Evolutionary conservation across 2,888 invertebrate species (phyloP).

Genomic region (Xanthostigma xanthostigma): DNA sequence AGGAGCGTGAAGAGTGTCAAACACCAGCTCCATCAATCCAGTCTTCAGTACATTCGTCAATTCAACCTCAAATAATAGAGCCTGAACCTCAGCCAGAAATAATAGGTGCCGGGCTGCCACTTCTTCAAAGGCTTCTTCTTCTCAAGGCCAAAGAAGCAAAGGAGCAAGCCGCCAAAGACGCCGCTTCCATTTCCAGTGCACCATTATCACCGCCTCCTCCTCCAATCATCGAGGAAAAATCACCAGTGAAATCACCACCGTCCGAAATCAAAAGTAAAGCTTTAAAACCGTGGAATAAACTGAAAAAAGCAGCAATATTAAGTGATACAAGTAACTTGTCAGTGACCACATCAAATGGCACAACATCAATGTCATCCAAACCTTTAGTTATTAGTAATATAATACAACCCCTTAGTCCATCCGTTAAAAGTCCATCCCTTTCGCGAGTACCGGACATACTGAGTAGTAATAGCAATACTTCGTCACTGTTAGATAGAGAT

Average conservation of each 20-base stretch:
- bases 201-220: constrained; percentile 11
- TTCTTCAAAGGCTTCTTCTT: constrained; percentile 57
- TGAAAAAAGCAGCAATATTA: constrained; percentile 57
- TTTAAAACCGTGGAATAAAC: constrained; percentile 53
- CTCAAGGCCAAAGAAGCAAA: constrained; percentile 63
- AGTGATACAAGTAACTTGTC: constrained; percentile 23
- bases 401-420: too few relatives aligned
- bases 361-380: neutral
- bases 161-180: constrained; percentile 26
- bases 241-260: constrained; percentile 4
- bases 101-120: constrained; percentile 54
- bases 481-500: constrained; percentile 12
- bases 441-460: constrained; percentile 5
- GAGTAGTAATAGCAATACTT: constrained; percentile 12
- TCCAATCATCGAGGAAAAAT: constrained; percentile 16
- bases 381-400: too few relatives aligned
- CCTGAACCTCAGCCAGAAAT: constrained; percentile 37
- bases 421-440: constrained; percentile 3
- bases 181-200: neutral
- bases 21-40: constrained; percentile 23
- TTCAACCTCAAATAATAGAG: constrained; percentile 27
- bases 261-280: constrained; percentile 7
- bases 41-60: constrained; percentile 24
- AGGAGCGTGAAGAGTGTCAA: constrained; percentile 36
- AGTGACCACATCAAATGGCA: neutral